Evolutionary conservation across 2,113 vertebrate species (phyloP).

Genomic region (Pantherophis guttatus): DNA sequence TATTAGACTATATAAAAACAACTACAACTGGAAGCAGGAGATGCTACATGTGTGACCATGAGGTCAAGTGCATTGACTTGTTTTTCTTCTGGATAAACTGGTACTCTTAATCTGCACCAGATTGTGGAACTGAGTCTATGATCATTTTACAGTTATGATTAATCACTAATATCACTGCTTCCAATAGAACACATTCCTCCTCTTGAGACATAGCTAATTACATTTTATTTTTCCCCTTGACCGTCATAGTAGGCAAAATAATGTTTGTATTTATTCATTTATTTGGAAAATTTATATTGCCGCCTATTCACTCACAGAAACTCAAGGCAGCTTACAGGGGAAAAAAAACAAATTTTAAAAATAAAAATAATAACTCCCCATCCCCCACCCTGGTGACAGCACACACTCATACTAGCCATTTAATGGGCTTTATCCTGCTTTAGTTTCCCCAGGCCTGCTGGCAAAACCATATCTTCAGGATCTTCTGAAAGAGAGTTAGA

Average conservation of each 20-base stretch:
- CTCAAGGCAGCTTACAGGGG: too few relatives aligned
- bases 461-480: too few relatives aligned
- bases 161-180: background rate
- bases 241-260: background rate
- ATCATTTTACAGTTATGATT: background rate
- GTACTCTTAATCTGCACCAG: background rate
- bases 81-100: background rate
- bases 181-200: background rate
- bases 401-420: background rate
- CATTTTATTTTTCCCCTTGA: background rate
- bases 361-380: too few relatives aligned
- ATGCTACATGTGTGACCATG: background rate
- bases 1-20: slow-evolving; percentile 14
- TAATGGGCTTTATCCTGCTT: too few relatives aligned
- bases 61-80: background rate
- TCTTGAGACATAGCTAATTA: background rate
- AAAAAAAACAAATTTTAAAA: background rate
- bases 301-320: too few relatives aligned
- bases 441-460: too few relatives aligned
- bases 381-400: too few relatives aligned
- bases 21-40: background rate
- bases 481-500: too few relatives aligned
- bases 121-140: background rate
- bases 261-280: background rate
- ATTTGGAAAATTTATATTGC: background rate